Evolutionary conservation across 2,888 invertebrate genomes (phyloP), one percentile per base, ranked within the genome.

Genomic region (Bruchidius siliquastri): DNA sequence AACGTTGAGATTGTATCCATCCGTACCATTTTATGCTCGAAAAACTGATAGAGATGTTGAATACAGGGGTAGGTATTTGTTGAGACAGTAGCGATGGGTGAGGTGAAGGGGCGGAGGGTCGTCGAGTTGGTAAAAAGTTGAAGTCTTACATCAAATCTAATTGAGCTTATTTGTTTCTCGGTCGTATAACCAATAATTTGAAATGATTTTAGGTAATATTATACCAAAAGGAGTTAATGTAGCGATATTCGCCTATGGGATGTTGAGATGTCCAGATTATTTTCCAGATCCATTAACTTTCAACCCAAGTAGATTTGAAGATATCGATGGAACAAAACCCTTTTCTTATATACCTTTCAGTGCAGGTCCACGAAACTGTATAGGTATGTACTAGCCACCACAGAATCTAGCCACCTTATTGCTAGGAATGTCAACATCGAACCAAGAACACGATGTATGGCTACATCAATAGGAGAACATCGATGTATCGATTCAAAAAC

Each of bases 161-260:
- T n/a, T n/a, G n/a, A n/a, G n/a, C n/a, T n/a, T n/a, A n/a, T n/a
- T n/a, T n/a, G n/a, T n/a, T n/a, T n/a, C n/a, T n/a, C n/a, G n/a
- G n/a, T n/a, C n/a, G n/a, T n/a, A n/a, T n/a, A n/a, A n/a, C n/a
- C 26, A 26, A 26, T 26, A 8, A 2, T 26, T 26, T 26, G 8
- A 26, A 26, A 4, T 26, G 8, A 26, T 26, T 26, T 26, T 8
- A 26, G 26, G 26, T 26, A 26, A 26, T 26, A 73, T 76, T 30
- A 81, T 80, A 20, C 83, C 86, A 0, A 85, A 85, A 73, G 85
- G 87, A 3, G 85, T 87, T 0, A 83, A 86, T 0, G 74, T 88
- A 0, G 82, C 85, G 1, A 77, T 89, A n/a, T 73, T 68, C 22
- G 68, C 49, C 18, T 75, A 76, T 69, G 76, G 74, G 18, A 72